These are phyloP conservation scores for Gallinago paraguaiae DNA, from an alignment of 2,113 vertebrate genomes.

Conservation along the genomic window DNA sequence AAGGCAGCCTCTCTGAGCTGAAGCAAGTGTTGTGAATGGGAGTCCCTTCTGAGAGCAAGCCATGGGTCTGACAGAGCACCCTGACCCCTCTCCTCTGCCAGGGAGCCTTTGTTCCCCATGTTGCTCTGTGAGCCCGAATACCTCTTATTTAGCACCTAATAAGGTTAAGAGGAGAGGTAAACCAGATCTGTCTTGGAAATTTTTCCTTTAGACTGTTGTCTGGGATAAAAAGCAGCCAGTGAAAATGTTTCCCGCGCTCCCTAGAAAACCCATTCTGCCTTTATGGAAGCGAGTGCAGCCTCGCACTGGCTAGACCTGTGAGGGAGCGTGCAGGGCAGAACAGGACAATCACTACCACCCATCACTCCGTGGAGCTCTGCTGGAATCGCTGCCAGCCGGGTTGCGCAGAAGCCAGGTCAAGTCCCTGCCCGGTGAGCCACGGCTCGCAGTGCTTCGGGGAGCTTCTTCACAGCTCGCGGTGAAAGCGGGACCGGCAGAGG, in stretches of 20 bases:
- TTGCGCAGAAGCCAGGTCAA: fast-evolving
- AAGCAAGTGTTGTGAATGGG: background rate
- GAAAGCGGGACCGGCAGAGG: background rate
- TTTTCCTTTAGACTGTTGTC: background rate
- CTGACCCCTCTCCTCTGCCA: background rate
- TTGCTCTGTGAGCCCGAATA: background rate
- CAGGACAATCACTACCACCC: background rate
- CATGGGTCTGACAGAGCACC: background rate
- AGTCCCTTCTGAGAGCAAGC: background rate
- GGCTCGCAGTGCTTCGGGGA: background rate
- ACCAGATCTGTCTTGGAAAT: background rate
- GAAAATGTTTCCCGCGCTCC: background rate
- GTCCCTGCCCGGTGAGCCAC: background rate
- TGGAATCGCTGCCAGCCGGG: background rate
- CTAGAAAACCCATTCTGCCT: background rate
- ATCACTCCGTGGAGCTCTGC: background rate
- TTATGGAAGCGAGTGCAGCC: background rate
- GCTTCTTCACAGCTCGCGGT: background rate
- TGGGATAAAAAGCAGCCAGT: background rate
- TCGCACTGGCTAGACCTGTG: background rate
- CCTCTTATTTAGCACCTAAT: background rate
- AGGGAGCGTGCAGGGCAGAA: background rate
- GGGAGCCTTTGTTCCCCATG: background rate
- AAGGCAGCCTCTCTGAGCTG: background rate
- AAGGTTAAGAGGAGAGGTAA: background rate